A percentile compares a stretch with the other conserved stretches of the same genome.
Conservation (phyloP, 2,888 invertebrate species). For the Fragum sueziense region DNA sequence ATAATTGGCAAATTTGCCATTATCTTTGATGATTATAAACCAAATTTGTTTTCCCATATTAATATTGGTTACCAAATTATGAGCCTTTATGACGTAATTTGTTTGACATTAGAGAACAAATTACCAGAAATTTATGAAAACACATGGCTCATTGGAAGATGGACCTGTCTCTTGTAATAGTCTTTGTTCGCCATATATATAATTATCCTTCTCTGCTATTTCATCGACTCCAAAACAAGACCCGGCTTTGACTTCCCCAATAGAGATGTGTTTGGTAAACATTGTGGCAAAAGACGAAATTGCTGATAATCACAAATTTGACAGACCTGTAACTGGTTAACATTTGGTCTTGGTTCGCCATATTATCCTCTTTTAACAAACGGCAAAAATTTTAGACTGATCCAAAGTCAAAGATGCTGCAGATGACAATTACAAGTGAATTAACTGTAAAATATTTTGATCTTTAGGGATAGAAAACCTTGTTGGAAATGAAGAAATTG, state of each 20-base stretch:
- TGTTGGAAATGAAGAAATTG: conserved; percentile 2
- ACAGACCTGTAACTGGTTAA: too few relatives aligned
- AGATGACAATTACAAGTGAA: neutral
- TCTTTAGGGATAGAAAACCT: neutral
- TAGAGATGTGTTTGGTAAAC: too few relatives aligned
- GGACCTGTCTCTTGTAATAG: neutral
- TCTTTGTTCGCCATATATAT: neutral
- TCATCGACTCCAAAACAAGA: too few relatives aligned
- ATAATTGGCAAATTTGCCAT: neutral
- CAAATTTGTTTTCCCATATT: conserved; percentile 5
- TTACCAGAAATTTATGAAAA: conserved; percentile 9
- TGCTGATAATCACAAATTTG: too few relatives aligned
- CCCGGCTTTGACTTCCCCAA: neutral
- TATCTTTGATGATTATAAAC: conserved; percentile 3
- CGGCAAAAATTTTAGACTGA: neutral
- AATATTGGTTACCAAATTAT: conserved; percentile 12
- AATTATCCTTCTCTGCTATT: neutral
- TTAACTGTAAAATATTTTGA: neutral
- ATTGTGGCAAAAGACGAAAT: too few relatives aligned
- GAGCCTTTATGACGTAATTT: neutral
- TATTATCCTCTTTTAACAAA: neutral
- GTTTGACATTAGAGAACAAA: conserved; percentile 4
- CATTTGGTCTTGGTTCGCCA: neutral
- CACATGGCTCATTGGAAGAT: conserved; percentile 12
- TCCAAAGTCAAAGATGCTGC: neutral